Evolutionary conservation across 2,797 vertebrate genomes (phyloP), one percentile per base, ranked within the genome.

Genomic region (Menidia menidia): DNA sequence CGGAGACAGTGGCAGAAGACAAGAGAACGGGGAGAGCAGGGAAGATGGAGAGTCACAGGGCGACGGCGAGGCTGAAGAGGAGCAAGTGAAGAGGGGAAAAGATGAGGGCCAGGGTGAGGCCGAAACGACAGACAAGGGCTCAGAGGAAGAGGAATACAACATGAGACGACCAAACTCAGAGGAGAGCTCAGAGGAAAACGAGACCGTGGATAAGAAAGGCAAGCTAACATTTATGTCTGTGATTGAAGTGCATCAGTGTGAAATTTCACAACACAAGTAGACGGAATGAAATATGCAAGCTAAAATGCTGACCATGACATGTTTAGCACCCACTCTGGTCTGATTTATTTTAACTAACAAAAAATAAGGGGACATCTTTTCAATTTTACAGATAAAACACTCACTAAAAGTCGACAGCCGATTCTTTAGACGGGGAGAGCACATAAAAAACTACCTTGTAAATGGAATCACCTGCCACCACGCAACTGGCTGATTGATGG

Each of bases 91-190:
- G 68, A 71, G 44, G 30, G 73, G 75, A 13, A 55, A 62, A 0
- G 79, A 84, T 0, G 55, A 83, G 35, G 68, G 14, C 5, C 56
- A 76, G 31, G 59, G 16, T 0, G 57, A 64, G 60, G 51, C 56
- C 60, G 79, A 75, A 18, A 78, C 75, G 67, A 82, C 64, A 15
- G 60, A 71, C 25, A 64, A 89, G 18, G 83, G 18, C 3, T 16
- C 47, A 48, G 47, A 89, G 9, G 69, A 79, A 0, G 73, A 88
- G 9, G 80, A 88, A n/a, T 75, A 89, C 18, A 83, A 85, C 32
- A 82, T 93, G 81, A 92, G 92, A 59, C 63, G 13, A 18, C 60
- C 19, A 12, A 11, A 78, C 60, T 57, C 85, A 30, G 68, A 85
- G 75, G 84, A 91, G 78, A 0, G 64, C 54, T 74, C 66, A n/a